Base-by-base conservation (phyloP, 2,888 invertebrate species). In the Pherbina coryleti region DNA sequence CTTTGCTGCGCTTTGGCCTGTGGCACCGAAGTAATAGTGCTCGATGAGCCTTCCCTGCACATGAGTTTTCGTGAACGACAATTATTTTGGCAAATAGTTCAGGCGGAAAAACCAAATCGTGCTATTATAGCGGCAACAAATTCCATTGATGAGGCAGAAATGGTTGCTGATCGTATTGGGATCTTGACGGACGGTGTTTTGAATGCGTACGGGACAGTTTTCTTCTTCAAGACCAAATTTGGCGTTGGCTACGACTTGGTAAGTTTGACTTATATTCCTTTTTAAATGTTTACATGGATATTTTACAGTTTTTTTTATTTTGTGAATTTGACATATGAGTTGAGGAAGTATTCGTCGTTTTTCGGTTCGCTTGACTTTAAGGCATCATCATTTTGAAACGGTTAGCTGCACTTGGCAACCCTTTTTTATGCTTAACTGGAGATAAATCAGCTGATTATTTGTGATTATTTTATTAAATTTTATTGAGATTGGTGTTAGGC, bases 71-170 rank as follows among this genome's bases (percentile, higher is more conserved):
- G 94, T 19, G 95, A 95, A 7, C 90, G 96, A 67, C 91, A 95
- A 78, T 93, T 93, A 5, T 92, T 96, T 5, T 97, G 97, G 96
- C 93, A 95, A 81, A 90, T 97, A 62, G 88, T 97, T 74, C 93
- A 93, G 85, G 90, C 90, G 82, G 93, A 95, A 82, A 94, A 95
- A 85, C 90, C 91, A 84, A 93, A 93, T 51, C 92, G 96, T 3
- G 94, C 95, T 0, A 93, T 97, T 88, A 91, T 97, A 57, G 90
- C 97, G 69, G 94, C 95, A 0, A 95, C 95, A 0, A 94, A 96
- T 88, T 96, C 95, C 87, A 95, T 96, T 94, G 96, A 96, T 86
- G 96, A 97, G 89, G 96, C 96, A 2, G 96, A 96, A 86, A 91
- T 94, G 76, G 91, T 96, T 2, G 96, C 95, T 0, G 96, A 97